Conservation (phyloP, 2,113 vertebrate genomes). For the Salvelinus alpinus region DNA sequence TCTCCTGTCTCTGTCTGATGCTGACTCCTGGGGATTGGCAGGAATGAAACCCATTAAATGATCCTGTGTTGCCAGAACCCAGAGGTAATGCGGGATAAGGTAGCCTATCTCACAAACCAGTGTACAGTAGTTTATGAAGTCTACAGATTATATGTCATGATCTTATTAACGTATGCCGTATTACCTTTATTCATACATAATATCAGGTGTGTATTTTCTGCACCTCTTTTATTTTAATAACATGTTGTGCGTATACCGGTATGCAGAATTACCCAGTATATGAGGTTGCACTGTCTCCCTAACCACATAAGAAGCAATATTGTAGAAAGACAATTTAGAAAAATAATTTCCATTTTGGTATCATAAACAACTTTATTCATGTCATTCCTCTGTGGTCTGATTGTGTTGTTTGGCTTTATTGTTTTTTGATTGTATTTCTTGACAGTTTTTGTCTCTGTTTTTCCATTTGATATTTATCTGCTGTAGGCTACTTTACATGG, state of each 20-base stretch:
- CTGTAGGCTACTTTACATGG: conserved; percentile 16
- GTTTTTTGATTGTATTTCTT: conserved; percentile 61
- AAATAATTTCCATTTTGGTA: conserved; percentile 34
- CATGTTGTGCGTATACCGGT: too few relatives aligned
- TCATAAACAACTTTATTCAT: conserved; percentile 58
- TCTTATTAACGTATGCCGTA: neutral
- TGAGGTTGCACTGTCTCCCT: neutral
- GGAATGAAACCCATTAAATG: conserved; percentile 74
- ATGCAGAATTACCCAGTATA: conserved; percentile 6
- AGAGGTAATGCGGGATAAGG: conserved; percentile 55
- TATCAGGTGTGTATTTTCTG: neutral
- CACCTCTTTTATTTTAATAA: neutral
- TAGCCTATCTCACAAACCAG: conserved; percentile 45
- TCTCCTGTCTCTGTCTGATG: conserved; percentile 40
- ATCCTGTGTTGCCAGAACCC: conserved; percentile 63
- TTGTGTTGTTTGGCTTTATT: conserved; percentile 56
- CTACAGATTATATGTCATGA: neutral
- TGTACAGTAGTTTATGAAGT: neutral
- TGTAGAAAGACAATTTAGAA: conserved; percentile 35
- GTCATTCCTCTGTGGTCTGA: conserved; percentile 32
- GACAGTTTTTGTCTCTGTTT: conserved; percentile 46
- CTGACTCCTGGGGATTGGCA: conserved; percentile 70
- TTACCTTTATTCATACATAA: neutral
- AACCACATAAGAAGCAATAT: conserved; percentile 24
- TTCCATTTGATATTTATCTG: conserved; percentile 60